phyloP scores from a whole-genome alignment of 2,797 vertebrate species.

The Rhinella marina region DNA sequence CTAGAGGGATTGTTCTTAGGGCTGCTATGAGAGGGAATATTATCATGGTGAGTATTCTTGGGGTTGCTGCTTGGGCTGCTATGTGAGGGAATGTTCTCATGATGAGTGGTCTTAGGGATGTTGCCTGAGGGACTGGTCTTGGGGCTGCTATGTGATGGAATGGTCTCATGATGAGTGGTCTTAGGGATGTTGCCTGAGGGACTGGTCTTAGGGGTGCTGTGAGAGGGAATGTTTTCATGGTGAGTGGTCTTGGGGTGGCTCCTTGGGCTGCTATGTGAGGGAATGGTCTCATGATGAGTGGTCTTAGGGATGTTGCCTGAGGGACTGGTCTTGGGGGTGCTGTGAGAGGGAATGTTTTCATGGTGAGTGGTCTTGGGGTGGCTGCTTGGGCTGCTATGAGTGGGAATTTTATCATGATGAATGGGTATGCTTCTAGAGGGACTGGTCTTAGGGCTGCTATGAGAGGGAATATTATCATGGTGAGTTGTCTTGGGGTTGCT shows the following conservation, averaged over 20 bases:
- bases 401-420: neutral
- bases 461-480: neutral
- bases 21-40: neutral
- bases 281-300: neutral
- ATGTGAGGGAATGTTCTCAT: neutral
- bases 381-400: neutral
- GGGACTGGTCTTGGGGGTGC: neutral
- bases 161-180: neutral
- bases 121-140: neutral
- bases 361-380: neutral
- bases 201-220: neutral
- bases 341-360: neutral
- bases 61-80: neutral
- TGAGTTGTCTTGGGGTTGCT: neutral
- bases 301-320: neutral
- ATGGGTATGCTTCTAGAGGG: neutral
- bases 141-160: neutral
- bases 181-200: neutral
- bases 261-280: neutral
- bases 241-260: neutral
- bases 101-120: neutral
- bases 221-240: neutral
- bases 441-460: neutral
- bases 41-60: neutral
- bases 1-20: neutral